Evolutionary conservation across 2,797 vertebrate species (phyloP), one percentile per base, ranked within the genome.

Genomic region (Notoglanidium macrostoma): DNA sequence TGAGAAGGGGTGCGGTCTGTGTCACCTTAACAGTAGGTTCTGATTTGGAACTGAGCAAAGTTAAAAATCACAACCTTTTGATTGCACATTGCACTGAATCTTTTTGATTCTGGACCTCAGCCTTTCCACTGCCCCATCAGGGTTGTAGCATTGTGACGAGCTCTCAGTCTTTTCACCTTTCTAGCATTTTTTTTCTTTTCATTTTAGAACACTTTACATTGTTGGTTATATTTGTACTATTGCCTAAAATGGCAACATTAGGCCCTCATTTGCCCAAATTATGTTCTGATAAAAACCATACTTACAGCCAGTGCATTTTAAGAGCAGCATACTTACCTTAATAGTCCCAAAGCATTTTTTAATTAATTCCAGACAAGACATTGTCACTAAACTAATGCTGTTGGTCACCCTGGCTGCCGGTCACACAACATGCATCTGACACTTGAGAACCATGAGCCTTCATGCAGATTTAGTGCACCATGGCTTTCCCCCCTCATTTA

Each of bases 121-220:
- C 87, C 85, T 90, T 90, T 88, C 85, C 90, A 89, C 91, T 90
- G 88, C 84, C 88, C 89, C 88, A 91, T 92, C 90, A 84, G 73
- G 86, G 90, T 92, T 89, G 88, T 90, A 89, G 88, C 89, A 89
- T 91, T 65, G 88, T 92, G 87, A 89, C 89, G 72, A 89, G 89
- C 86, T 90, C 87, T 89, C 79, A 76, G 81, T 84, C 87, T 89
- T 78, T 87, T 90, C 65, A 85, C 67, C 84, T 89, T 90, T 88
- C 87, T 86, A 88, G 68, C 77, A 59, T 78, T 81, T 89, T 73
- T 44, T 21, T 49, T 29, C n/a, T n/a, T 87, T 86, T 87, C 68
- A 11, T 89, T 89, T 85, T 65, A 59, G 57, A 73, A 89, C 79
- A 89, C 55, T 76, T 46, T 90, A 81, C 81, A 86, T 77, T 89